Evolutionary conservation across 2,888 invertebrate genomes (phyloP), one percentile per base, ranked within the genome.

Genomic region (Ornithoptera priamus): DNA sequence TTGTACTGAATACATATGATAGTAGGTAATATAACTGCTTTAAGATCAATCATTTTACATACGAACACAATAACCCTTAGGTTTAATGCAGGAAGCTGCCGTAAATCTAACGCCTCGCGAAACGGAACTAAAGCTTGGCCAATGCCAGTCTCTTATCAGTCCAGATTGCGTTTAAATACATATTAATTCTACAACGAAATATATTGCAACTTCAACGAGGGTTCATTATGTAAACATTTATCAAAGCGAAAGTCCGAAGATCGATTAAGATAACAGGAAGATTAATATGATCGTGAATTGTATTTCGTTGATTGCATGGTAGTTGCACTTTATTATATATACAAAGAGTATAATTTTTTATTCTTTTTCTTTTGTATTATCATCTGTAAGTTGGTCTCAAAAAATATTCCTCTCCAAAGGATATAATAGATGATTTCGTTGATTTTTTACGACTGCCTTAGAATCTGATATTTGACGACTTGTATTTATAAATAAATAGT

Each of bases 51-150:
- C 53, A 53, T 17, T 53, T 17, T 53, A 53, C 18, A 53, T 53
- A 53, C 6, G n/a, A 53, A n/a, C n/a, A 18, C 17, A 18, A n/a
- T n/a, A 53, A 17, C 53, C 8, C 53, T 53, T n/a, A n/a, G 18
- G 6, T 53, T 53, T 53, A 53, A 53, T 53, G 53, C n/a, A 57
- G 57, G 57, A 57, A n/a, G 20, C 1, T 8, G 39, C n/a, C 39
- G 39, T 65, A 57, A 61, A 69, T 65, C 53, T 68, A 58, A 59
- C 50, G 58, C 17, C 46, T 36, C 36, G 18, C n/a, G n/a, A 61
- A 67, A 53, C 67, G 67, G 61, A 61, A 60, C 53, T 61, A 20
- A 53, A 20, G 53, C 53, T 61, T 56, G 53, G 39, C 53, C 53
- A 56, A 36, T 36, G 66, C 18, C 30, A 4, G 53, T 18, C 15